Evolutionary conservation across 1,140 invertebrate species (phyloP).

Genomic region (Musca domestica): DNA sequence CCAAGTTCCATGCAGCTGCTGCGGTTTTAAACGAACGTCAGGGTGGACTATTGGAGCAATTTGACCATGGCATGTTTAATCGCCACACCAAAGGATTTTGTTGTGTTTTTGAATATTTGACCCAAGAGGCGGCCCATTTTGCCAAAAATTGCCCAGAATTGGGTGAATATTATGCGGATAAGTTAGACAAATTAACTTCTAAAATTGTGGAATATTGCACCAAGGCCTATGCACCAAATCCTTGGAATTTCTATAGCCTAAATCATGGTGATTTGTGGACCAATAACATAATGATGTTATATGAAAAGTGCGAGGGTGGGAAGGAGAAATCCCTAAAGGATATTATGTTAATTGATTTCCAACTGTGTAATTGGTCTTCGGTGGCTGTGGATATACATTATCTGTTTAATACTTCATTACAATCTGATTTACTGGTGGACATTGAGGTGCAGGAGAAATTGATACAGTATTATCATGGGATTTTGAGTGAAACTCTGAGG

Average conservation of each 20-base stretch:
- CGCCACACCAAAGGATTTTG: constrained; percentile 35
- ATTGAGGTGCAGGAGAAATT: constrained; percentile 36
- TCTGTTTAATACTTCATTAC: constrained; percentile 42
- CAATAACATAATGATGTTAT: constrained; percentile 67
- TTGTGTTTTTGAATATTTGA: constrained; percentile 35
- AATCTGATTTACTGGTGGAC: constrained; percentile 30
- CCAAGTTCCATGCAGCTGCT: constrained; percentile 59
- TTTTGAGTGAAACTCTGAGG: constrained; percentile 28
- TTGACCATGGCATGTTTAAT: constrained; percentile 46
- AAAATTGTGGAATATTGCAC: constrained; percentile 39
- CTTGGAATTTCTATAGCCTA: constrained; percentile 60
- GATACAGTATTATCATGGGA: constrained; percentile 37
- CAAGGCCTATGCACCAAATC: constrained; percentile 38
- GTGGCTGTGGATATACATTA: constrained; percentile 48
- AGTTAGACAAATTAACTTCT: constrained; percentile 33
- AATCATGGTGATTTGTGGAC: constrained; percentile 67
- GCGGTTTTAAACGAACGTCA: constrained; percentile 43
- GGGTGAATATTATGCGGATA: constrained; percentile 32
- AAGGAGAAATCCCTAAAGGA: constrained; percentile 60
- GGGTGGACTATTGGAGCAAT: constrained; percentile 33
- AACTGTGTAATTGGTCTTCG: constrained; percentile 44
- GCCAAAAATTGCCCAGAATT: constrained; percentile 23
- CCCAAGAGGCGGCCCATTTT: constrained; percentile 33
- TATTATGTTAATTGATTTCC: constrained; percentile 54
- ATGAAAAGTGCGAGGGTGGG: constrained; percentile 52